Conservation (phyloP, 2,113 vertebrate genomes). For the Takifugu flavidus region DNA sequence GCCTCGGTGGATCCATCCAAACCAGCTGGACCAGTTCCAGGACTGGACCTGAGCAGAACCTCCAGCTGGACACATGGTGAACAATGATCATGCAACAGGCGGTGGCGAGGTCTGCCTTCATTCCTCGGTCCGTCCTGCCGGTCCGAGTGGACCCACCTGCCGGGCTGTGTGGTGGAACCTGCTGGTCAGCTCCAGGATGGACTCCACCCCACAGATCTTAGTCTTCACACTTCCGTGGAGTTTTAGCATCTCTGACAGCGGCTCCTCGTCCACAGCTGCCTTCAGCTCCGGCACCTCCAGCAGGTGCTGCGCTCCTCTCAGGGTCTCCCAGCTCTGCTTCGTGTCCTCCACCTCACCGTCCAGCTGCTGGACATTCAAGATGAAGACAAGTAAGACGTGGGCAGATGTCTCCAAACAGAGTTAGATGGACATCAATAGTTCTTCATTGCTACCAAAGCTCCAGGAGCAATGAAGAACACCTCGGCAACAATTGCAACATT, state of each 20-base stretch:
- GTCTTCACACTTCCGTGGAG: constrained; percentile 77
- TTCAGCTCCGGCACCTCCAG: constrained; percentile 76
- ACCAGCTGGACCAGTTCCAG: not conserved
- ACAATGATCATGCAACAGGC: not conserved
- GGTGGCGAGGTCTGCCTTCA: not conserved
- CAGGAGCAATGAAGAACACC: too few relatives aligned
- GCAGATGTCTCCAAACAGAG: too few relatives aligned
- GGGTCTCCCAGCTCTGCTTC: constrained; percentile 74
- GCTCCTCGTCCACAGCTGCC: constrained; percentile 72
- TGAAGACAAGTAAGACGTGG: too few relatives aligned
- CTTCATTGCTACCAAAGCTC: too few relatives aligned
- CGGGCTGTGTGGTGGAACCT: constrained; percentile 76
- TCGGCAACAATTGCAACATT: too few relatives aligned
- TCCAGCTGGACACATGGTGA: constrained; percentile 65
- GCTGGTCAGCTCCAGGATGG: constrained; percentile 74
- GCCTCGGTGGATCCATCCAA: constrained; percentile 14
- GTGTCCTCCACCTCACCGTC: constrained; percentile 79
- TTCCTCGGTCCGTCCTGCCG: not conserved
- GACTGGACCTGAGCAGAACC: constrained; percentile 51
- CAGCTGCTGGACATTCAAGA: constrained; percentile 71
- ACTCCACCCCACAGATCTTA: constrained; percentile 75
- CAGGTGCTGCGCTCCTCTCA: constrained; percentile 46
- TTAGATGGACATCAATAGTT: too few relatives aligned
- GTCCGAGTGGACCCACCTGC: constrained; percentile 36
- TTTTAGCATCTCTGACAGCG: constrained; percentile 70